A percentile compares a stretch with the other conserved stretches of the same genome.
Evolutionary conservation across 2,113 vertebrate species (phyloP).

Genomic region (Cavia porcellus): DNA sequence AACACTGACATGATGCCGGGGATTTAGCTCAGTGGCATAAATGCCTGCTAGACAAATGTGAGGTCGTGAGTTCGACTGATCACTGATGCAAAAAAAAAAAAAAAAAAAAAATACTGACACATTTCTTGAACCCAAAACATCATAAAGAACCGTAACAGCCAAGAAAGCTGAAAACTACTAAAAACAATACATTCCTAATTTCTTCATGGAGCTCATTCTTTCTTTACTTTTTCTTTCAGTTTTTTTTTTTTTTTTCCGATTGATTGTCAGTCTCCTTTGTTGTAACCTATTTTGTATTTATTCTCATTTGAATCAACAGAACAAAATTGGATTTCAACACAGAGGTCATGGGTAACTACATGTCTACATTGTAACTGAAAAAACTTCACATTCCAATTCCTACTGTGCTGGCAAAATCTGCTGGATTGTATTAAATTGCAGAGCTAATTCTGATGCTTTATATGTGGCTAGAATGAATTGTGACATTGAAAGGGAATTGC

Average conservation of each 20-base stretch:
- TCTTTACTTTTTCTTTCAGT: background rate
- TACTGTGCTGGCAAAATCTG: background rate
- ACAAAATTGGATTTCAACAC: background rate
- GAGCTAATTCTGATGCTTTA: background rate
- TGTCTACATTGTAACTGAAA: background rate
- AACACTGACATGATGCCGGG: too few relatives aligned
- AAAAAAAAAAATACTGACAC: background rate
- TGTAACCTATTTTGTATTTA: background rate
- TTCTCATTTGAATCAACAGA: background rate
- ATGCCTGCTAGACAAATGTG: too few relatives aligned
- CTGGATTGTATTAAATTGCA: background rate
- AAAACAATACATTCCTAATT: background rate
- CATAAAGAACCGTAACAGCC: background rate
- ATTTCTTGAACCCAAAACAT: background rate
- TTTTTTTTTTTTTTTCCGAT: background rate
- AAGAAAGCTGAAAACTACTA: background rate
- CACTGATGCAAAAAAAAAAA: too few relatives aligned
- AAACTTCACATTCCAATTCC: background rate
- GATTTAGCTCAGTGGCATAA: too few relatives aligned
- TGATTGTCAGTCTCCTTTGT: background rate
- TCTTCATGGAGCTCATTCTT: background rate
- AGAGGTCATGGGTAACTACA: too few relatives aligned
- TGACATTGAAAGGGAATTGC: background rate
- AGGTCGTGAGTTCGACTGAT: too few relatives aligned
- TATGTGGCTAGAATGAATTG: background rate